Base-by-base conservation (phyloP, 2,888 invertebrate genomes). In the Phrixothrix hirtus region DNA sequence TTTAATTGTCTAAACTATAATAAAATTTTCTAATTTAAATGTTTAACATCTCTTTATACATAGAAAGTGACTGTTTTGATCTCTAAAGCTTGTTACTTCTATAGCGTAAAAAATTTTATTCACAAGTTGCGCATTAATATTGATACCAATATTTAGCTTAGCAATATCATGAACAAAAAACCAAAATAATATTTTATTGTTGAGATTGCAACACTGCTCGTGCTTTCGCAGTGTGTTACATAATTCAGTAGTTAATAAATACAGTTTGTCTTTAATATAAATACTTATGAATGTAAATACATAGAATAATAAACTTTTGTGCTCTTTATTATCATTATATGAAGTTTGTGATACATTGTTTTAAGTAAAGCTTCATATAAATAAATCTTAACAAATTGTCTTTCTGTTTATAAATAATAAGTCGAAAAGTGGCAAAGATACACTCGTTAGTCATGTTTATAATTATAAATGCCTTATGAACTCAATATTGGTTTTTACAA, bases 281-380 rank as follows among this genome's bases (percentile, higher is more conserved):
- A 52, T 49, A 54, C 44, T 46, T 65, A 63, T 68, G 52, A 64
- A 63, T 69, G 69, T 70, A 70, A 65, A 70, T 70, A 70, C 57
- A 60, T 67, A 66, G 66, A 61, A 60, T 62, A 68, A 62, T 65
- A 49, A 57, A 64, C 58, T 58, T n/a, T 65, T 63, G 63, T 65
- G 64, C 67, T 65, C 62, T 60, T 63, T 57, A 52, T 48, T 43
- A 53, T 49, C 27, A 56, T 52, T 54, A 44, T 46, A 21, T 26
- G 34, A 47, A 46, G 39, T 51, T 55, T 55, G 51, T 51, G 55
- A 48, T 48, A 56, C 36, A 44, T 55, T 46, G 46, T 35, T 52
- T 51, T 46, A 39, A 16, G 26, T 39, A 42, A 48, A 41, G 31
- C 37, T 43, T 34, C 42, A 36, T 27, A 12, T 41, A 11, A 12